Evolutionary conservation across 1,140 invertebrate species (phyloP).

Genomic region (Galleria mellonella): DNA sequence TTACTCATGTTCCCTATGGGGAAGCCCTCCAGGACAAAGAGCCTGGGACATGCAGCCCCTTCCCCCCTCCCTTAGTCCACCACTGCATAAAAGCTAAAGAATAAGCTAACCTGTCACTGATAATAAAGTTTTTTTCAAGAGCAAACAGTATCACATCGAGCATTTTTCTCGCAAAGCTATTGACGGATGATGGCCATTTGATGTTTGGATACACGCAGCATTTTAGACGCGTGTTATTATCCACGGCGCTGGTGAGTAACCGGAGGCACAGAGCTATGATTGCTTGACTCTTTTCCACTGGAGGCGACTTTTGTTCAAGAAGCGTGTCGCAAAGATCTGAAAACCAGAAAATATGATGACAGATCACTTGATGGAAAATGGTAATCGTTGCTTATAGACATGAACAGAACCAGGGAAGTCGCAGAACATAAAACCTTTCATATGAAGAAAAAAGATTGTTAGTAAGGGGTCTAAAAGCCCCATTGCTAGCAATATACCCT

Average conservation of each 20-base stretch:
- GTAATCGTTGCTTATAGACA: no score
- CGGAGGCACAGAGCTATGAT: constrained; percentile 33
- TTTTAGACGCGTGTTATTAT: constrained; percentile 6
- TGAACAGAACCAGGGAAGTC: no score
- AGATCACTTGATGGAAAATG: no score
- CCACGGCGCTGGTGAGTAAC: constrained; percentile 29
- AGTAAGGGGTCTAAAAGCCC: no score
- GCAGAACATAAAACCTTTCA: no score
- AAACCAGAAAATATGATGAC: neutral
- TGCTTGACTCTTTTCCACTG: constrained; percentile 39
- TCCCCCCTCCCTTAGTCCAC: no score
- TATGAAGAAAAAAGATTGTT: no score
- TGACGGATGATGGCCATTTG: constrained; percentile 35
- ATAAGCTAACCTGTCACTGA: constrained; percentile 41
- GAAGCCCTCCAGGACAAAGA: no score
- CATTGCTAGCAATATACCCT: no score
- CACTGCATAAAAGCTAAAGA: no score
- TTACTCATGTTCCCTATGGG: no score
- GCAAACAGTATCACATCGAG: constrained; percentile 28
- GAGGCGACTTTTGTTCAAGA: constrained; percentile 32
- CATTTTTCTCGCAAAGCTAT: constrained; percentile 25
- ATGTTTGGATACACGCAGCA: constrained; percentile 43
- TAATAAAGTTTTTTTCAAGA: constrained; percentile 31
- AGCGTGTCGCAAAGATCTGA: constrained; percentile 40
- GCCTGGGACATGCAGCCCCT: no score